Conservation (phyloP, 2,888 invertebrate genomes). For the Agrochola lychnidis region DNA sequence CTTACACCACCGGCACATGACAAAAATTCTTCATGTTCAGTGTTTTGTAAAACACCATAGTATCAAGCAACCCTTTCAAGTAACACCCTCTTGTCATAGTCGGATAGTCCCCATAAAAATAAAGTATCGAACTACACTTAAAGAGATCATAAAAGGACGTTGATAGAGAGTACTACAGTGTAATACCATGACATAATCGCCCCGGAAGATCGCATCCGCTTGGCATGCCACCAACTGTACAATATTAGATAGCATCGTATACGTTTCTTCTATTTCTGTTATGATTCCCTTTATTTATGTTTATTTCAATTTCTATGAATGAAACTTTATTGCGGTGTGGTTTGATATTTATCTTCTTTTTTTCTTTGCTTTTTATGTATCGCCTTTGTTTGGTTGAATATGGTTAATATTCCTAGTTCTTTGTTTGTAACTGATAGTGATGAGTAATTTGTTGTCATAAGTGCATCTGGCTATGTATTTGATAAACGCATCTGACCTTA, state of each 20-base stretch:
- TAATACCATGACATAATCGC: conserved; percentile 80
- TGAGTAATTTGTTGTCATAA: conserved; percentile 38
- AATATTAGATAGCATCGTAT: conserved; percentile 75
- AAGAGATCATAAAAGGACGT: conserved; percentile 40
- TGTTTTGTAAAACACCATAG: background rate
- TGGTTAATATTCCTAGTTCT: background rate
- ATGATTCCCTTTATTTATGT: conserved; percentile 63
- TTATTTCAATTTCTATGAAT: conserved; percentile 66
- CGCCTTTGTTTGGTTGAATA: background rate
- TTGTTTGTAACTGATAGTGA: conserved; percentile 1
- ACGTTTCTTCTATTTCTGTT: conserved; percentile 74
- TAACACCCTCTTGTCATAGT: conserved; percentile 6
- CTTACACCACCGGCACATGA: background rate
- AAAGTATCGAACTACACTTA: conserved; percentile 25
- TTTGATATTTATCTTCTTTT: conserved; percentile 1
- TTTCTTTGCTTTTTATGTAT: background rate
- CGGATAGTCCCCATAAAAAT: conserved; percentile 3
- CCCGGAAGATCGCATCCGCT: conserved; percentile 88
- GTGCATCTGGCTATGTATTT: conserved; percentile 32
- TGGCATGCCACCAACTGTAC: conserved; percentile 81
- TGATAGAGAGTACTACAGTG: conserved; percentile 36
- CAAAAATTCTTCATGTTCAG: background rate
- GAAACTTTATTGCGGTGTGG: conserved; percentile 31
- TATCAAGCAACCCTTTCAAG: conserved; percentile 1
- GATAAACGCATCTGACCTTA: conserved; percentile 22